Evolutionary conservation across 2,113 vertebrate genomes (phyloP), one percentile per base, ranked within the genome.

Genomic region (Trinectes maculatus): DNA sequence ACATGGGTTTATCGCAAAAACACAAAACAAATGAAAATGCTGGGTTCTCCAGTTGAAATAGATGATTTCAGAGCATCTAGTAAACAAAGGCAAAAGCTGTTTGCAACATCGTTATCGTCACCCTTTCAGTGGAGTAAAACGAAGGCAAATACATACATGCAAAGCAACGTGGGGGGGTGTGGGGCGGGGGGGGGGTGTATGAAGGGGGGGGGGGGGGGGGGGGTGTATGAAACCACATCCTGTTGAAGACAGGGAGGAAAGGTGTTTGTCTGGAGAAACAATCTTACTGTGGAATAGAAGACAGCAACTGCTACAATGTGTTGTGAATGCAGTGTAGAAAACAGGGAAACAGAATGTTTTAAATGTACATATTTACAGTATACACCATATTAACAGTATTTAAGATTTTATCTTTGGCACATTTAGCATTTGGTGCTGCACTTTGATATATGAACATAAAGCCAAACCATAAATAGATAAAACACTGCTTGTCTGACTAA

Each of bases 111-210:
- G 46, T 25, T 29, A 28, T 18, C 26, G 26, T 15, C 46, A 15
- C 18, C 25, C 64, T 31, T 63, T 44, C 11, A 46, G 18, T 15
- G 11, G 28, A 19, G 24, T 63, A 8, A 51, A 61, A 61, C 15
- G 3, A 29, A 63, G 26, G 28, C 11, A 57, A 63, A 63, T 69
- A 8, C 21, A 63, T 69, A 8, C 21, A 69, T 43, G 51, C 56
- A 55, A 56, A 68, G 33, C 33, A 40, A 29, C 31, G 31, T 11
- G 8, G 33, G 39, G 24, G 10, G n/a, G n/a, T n/a, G n/a, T n/a
- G n/a, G n/a, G n/a, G n/a, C n/a, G 12, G 15, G 21, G 15, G 21
- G 16, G 16, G n/a, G 8, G 54, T 29, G 15, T 25, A 24, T 44
- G 37, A 37, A 36, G 24, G 10, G 12, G 15, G 21, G 15, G 21